These are phyloP conservation scores for Menura novaehollandiae DNA, from an alignment of 2,113 vertebrate genomes.

Conservation along the genomic window DNA sequence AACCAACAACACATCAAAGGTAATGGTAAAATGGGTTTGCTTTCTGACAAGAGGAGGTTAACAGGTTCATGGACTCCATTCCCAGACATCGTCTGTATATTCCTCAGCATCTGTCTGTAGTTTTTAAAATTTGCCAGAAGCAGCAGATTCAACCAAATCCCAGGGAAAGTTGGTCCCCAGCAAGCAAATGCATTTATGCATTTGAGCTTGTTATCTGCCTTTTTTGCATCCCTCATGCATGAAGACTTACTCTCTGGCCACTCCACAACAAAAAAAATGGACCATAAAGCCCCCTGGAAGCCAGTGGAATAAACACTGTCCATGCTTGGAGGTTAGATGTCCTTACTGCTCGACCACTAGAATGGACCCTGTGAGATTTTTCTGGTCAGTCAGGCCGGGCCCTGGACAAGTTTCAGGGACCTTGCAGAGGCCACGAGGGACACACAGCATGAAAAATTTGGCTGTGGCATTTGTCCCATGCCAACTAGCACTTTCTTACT, in stretches of 20 bases:
- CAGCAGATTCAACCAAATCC: neutral
- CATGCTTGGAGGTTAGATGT: neutral
- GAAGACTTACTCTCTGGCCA: neutral
- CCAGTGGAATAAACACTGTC: neutral
- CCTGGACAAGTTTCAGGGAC: neutral
- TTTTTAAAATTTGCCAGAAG: neutral
- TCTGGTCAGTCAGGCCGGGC: neutral
- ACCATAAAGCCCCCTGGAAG: neutral
- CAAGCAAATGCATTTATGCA: neutral
- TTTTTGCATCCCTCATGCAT: neutral
- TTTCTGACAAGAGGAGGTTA: neutral
- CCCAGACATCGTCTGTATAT: neutral
- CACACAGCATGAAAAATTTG: neutral
- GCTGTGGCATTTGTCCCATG: neutral
- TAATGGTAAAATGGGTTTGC: neutral
- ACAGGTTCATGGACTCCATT: neutral
- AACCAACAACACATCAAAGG: neutral
- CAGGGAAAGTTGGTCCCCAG: neutral
- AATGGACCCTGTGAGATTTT: neutral
- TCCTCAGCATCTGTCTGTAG: neutral
- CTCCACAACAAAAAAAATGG: neutral
- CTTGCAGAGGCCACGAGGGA: neutral
- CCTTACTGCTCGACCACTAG: neutral
- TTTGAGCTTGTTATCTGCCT: neutral
- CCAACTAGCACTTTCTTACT: neutral